Evolutionary conservation across 35 echinoderm and acorn worm species (phyloP), one percentile per base, ranked within the genome.

Genomic region (Acanthaster planci): DNA sequence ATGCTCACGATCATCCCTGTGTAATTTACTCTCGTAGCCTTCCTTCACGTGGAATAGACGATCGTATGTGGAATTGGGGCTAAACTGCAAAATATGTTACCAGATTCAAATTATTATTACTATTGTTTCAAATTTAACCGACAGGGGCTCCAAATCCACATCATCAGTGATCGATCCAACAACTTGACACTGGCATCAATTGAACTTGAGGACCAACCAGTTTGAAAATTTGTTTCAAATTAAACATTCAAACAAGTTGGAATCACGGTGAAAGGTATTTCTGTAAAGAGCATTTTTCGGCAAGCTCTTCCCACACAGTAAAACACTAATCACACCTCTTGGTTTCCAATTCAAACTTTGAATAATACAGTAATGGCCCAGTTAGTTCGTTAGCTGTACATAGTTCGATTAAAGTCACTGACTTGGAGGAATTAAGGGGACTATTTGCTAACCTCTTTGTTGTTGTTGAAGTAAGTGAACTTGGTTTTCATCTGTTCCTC

Each of bases 381-480:
- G 52, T 77, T 1, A 1, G 1, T 42, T n/a, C n/a, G n/a, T n/a
- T n/a, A n/a, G n/a, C n/a, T n/a, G n/a, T n/a, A n/a, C n/a, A n/a
- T n/a, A n/a, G n/a, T n/a, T n/a, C n/a, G n/a, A n/a, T n/a, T n/a
- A n/a, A n/a, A n/a, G n/a, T n/a, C n/a, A n/a, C n/a, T n/a, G n/a
- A n/a, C n/a, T n/a, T n/a, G n/a, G n/a, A n/a, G n/a, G n/a, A n/a
- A n/a, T n/a, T n/a, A n/a, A n/a, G n/a, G n/a, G n/a, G n/a, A n/a
- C n/a, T 26, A 7, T 34, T 77, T 31, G 42, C 89, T 35, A 47
- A 97, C 95, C 77, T 86, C 72, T 83, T 97, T 97, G 21, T 93
- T 89, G 54, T 97, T 97, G 64, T 97, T 97, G 85, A 97, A 97
- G 60, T 97, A 97, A 39, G 87, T 97, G 39, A 40, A 75, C n/a